These are phyloP conservation scores for Drosophila dunni DNA, from an alignment of 1,140 invertebrate species.

Conservation along the genomic window DNA sequence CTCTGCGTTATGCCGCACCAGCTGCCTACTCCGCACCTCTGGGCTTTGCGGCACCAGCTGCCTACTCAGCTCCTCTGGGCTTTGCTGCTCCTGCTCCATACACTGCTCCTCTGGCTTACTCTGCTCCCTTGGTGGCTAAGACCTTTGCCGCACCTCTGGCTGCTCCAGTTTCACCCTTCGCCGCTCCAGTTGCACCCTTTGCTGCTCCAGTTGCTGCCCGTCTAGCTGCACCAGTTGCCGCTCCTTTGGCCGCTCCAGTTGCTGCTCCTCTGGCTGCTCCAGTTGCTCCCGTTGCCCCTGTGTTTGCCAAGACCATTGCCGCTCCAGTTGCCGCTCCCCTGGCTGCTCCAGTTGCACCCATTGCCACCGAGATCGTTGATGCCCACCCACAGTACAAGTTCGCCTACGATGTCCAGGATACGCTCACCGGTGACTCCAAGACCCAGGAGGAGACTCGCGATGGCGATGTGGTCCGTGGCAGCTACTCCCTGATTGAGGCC, in stretches of 20 bases:
- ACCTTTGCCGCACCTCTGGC: slow-evolving; percentile 42
- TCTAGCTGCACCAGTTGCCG: slow-evolving; percentile 52
- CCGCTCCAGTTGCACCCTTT: slow-evolving; percentile 54
- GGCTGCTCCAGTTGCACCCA: slow-evolving; percentile 39
- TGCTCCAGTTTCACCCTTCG: slow-evolving; percentile 20
- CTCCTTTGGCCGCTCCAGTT: slow-evolving; percentile 60
- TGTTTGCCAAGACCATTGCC: slow-evolving; percentile 60
- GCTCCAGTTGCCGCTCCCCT: slow-evolving; percentile 63
- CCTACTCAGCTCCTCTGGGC: slow-evolving; percentile 43
- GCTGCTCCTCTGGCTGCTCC: slow-evolving; percentile 45
- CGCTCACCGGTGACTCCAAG: slow-evolving; percentile 86
- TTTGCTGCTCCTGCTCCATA: slow-evolving; percentile 54
- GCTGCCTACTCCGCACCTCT: slow-evolving; percentile 33
- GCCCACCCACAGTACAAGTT: slow-evolving; percentile 86
- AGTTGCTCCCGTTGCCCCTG: slow-evolving; percentile 58
- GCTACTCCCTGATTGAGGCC: slow-evolving; percentile 86
- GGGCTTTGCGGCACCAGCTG: slow-evolving; percentile 52
- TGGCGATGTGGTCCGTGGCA: slow-evolving; percentile 86
- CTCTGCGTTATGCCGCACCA: slow-evolving; percentile 27
- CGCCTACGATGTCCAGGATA: slow-evolving; percentile 86
- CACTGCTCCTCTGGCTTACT: slow-evolving; percentile 51
- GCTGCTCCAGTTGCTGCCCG: slow-evolving; percentile 57
- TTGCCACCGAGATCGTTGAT: slow-evolving; percentile 84
- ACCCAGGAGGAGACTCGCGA: slow-evolving; percentile 86
- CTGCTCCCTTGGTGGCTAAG: slow-evolving; percentile 44